Conservation (phyloP, 2,113 vertebrate genomes). For the Sprattus sprattus region DNA sequence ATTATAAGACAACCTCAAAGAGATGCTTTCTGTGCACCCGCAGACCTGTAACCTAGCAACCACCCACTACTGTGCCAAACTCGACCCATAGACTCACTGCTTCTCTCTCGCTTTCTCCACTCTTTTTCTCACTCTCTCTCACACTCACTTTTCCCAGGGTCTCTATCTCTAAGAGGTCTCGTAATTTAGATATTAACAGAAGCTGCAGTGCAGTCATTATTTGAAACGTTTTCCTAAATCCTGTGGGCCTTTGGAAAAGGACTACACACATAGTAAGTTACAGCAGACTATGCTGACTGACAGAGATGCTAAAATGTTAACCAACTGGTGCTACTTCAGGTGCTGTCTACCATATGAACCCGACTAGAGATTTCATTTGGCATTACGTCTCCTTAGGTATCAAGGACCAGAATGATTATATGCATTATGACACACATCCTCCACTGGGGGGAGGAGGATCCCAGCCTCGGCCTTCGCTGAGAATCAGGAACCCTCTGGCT, state of each 20-base stretch:
- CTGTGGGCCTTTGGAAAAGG: not conserved
- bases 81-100: conserved; percentile 32
- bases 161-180: not conserved
- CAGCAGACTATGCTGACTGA: not conserved
- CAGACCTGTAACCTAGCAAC: conserved; percentile 62
- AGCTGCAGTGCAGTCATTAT: not conserved
- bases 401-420: not conserved
- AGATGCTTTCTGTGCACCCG: conserved; percentile 54
- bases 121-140: not conserved
- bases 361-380: not conserved
- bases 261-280: not conserved
- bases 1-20: not conserved
- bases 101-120: conserved; percentile 3
- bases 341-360: not conserved
- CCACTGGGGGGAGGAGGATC: not conserved
- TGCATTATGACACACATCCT: not conserved
- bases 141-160: not conserved
- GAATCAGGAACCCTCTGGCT: not conserved
- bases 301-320: not conserved
- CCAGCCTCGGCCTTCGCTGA: not conserved
- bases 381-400: not conserved
- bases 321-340: not conserved
- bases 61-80: conserved; percentile 45
- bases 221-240: too few species aligned
- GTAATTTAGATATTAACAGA: not conserved